Conservation (phyloP, 2,888 invertebrate genomes). For the Eupithecia vulgata region DNA sequence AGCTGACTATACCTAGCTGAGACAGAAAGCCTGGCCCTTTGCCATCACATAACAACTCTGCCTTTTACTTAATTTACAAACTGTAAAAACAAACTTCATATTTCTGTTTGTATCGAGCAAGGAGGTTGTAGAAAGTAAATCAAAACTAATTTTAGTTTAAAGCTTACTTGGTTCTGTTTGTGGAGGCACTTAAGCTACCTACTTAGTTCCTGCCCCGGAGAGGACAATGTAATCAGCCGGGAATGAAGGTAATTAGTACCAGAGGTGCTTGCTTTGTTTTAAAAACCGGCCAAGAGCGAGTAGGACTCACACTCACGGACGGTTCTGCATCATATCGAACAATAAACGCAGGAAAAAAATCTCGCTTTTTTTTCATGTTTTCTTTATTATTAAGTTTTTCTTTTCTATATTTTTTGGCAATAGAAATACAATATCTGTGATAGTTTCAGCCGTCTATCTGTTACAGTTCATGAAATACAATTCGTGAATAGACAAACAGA, state of each 20-base stretch:
- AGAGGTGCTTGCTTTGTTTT: conserved; percentile 1
- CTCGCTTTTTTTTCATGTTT: not conserved
- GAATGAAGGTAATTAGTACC: conserved; percentile 14
- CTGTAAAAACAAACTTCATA: not conserved
- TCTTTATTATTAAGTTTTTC: too few relatives aligned
- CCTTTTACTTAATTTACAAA: not conserved
- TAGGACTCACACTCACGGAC: not conserved
- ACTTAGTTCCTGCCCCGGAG: conserved; percentile 17
- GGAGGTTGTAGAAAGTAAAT: conserved; percentile 22
- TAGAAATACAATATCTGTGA: not conserved
- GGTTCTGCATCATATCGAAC: not conserved
- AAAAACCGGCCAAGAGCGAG: not conserved
- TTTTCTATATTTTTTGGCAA: not conserved
- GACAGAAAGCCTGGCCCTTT: not conserved
- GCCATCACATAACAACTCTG: not conserved
- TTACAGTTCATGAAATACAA: not conserved
- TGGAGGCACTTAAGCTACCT: conserved; percentile 17
- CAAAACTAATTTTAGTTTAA: conserved; percentile 27
- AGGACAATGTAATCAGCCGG: conserved; percentile 21
- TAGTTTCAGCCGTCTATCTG: not conserved
- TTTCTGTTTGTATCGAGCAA: not conserved
- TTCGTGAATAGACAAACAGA: not conserved
- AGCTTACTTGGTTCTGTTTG: conserved; percentile 20
- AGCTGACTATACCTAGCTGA: not conserved
- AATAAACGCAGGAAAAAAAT: not conserved